phyloP scores from a whole-genome alignment of 2,113 vertebrate genomes.

The Saccopteryx bilineata region DNA sequence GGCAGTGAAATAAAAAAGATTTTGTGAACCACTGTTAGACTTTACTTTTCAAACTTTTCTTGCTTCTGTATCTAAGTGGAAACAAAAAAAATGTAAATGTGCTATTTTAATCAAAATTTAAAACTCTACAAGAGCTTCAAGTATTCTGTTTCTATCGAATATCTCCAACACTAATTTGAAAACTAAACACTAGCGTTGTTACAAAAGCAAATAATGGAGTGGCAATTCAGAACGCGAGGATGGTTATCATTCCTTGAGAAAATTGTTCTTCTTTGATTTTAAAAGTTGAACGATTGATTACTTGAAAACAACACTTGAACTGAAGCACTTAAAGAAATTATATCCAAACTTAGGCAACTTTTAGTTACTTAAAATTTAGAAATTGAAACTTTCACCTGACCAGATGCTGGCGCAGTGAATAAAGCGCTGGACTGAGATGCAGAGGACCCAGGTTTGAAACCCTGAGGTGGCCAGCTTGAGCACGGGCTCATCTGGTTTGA shows the following conservation, averaged over 20 bases:
- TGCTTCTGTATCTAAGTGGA: slow-evolving; percentile 61
- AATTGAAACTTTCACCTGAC: slow-evolving; percentile 2
- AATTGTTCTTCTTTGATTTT: slow-evolving; percentile 53
- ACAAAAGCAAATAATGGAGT: slow-evolving; percentile 14
- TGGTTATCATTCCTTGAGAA: slow-evolving; percentile 13
- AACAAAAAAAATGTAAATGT: slow-evolving; percentile 62
- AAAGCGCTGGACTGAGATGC: no score
- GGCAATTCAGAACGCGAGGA: slow-evolving; percentile 10
- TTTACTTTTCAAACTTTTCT: slow-evolving; percentile 72
- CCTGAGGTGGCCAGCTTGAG: no score
- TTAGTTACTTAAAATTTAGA: slow-evolving; percentile 43
- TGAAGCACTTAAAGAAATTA: slow-evolving; percentile 42
- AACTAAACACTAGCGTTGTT: slow-evolving; percentile 41
- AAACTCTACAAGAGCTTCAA: slow-evolving; percentile 51
- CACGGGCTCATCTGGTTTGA: no score
- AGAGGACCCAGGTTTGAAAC: no score
- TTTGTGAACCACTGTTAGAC: slow-evolving; percentile 70
- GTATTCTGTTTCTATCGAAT: slow-evolving; percentile 56
- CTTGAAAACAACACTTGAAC: slow-evolving; percentile 48
- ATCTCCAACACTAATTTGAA: slow-evolving; percentile 53
- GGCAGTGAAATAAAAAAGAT: slow-evolving; percentile 69
- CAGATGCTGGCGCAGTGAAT: no score
- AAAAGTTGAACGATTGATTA: slow-evolving; percentile 57
- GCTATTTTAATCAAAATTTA: slow-evolving; percentile 73
- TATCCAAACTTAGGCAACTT: slow-evolving; percentile 39